phyloP scores from a whole-genome alignment of 2,113 vertebrate genomes.

The Nycticorax nycticorax region DNA sequence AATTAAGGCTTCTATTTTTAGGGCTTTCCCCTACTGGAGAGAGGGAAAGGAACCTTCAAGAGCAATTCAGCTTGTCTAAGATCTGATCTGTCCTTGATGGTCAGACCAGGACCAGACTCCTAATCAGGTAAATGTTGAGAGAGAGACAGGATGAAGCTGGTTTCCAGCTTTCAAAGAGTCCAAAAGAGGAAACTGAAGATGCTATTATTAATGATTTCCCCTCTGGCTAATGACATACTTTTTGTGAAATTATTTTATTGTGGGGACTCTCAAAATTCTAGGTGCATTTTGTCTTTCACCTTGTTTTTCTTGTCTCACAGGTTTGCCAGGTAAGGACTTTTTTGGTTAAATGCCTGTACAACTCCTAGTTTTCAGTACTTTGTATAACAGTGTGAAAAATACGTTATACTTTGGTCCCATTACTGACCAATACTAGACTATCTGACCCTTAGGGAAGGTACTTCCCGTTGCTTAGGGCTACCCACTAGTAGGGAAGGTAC shows the following conservation, averaged over 20 bases:
- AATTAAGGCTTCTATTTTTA: background rate
- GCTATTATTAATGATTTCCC: background rate
- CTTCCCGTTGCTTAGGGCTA: no score
- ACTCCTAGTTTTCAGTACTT: background rate
- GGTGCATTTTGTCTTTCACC: background rate
- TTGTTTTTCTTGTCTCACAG: background rate
- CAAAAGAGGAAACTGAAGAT: background rate
- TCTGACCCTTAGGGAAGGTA: background rate
- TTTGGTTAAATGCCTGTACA: background rate
- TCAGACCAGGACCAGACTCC: background rate
- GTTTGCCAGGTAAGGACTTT: background rate
- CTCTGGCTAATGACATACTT: background rate
- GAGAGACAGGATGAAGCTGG: background rate
- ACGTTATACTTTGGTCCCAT: background rate
- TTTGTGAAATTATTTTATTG: background rate
- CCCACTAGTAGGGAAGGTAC: no score
- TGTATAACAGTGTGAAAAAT: background rate
- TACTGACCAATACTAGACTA: background rate
- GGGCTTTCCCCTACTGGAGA: background rate
- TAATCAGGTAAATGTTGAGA: background rate
- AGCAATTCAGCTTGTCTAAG: background rate
- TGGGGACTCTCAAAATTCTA: background rate
- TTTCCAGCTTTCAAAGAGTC: background rate
- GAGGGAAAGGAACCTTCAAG: background rate
- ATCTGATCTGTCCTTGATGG: background rate